A percentile compares a stretch with the other conserved stretches of the same genome.
These are phyloP conservation scores for Orius laevigatus DNA, from an alignment of 1,140 invertebrate genomes.

Conservation along the genomic window DNA sequence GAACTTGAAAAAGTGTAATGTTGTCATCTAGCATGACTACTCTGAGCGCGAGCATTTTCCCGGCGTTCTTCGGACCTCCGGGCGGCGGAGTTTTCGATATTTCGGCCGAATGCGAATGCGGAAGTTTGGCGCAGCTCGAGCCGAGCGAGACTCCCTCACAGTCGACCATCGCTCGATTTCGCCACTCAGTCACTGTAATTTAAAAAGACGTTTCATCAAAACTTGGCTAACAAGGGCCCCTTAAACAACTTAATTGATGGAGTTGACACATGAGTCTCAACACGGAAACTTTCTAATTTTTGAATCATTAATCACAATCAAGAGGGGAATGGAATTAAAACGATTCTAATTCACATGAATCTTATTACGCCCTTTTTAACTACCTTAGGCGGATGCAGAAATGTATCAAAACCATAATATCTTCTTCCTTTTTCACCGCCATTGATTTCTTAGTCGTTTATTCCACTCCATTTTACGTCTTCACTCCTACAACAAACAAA, in stretches of 20 bases:
- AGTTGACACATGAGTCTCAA: too few species aligned
- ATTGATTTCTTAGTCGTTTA: too few species aligned
- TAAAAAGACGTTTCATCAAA: neutral
- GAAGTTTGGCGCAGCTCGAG: slow-evolving; percentile 31
- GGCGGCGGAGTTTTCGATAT: slow-evolving; percentile 18
- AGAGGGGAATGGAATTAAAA: neutral
- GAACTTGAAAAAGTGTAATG: slow-evolving; percentile 78
- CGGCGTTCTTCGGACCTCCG: slow-evolving; percentile 33
- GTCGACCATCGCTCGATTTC: slow-evolving; percentile 12
- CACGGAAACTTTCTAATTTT: neutral
- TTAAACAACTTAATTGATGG: neutral
- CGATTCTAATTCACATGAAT: too few species aligned
- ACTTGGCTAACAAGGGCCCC: neutral
- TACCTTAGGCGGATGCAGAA: too few species aligned
- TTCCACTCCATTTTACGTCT: too few species aligned
- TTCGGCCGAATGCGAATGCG: slow-evolving; percentile 59
- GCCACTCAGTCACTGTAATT: slow-evolving; percentile 1
- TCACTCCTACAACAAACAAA: too few species aligned
- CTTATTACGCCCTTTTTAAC: too few species aligned
- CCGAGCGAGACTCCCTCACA: slow-evolving; percentile 16
- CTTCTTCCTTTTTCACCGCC: too few species aligned
- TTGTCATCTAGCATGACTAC: slow-evolving; percentile 79
- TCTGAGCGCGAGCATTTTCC: slow-evolving; percentile 71
- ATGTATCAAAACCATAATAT: too few species aligned
- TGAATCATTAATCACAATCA: neutral